These are phyloP conservation scores for Phylloscopus trochiloides DNA, from an alignment of 2,113 vertebrate genomes.

Conservation along the genomic window DNA sequence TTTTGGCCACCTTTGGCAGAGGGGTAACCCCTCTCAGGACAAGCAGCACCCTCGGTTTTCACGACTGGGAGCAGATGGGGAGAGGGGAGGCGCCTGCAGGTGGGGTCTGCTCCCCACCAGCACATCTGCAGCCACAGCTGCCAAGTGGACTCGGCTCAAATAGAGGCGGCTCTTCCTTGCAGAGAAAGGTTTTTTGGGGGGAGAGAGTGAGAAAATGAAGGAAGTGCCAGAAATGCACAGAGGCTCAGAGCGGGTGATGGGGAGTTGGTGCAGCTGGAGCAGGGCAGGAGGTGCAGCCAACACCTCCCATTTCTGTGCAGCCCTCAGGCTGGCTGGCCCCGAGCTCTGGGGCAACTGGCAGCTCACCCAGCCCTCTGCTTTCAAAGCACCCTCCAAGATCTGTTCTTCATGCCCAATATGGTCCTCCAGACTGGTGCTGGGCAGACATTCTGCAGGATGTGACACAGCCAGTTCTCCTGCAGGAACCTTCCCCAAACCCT, in stretches of 20 bases:
- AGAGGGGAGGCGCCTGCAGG: neutral
- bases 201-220: neutral
- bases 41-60: neutral
- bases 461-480: neutral
- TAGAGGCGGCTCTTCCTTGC: neutral
- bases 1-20: neutral
- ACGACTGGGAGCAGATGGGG: neutral
- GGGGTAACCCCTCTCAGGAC: neutral
- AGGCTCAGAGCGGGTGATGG: rapidly evolving
- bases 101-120: neutral
- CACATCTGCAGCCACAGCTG: slow-evolving; percentile 25
- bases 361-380: neutral
- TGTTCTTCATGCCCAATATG: neutral
- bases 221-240: neutral
- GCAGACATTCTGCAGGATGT: neutral
- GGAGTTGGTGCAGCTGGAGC: neutral
- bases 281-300: neutral
- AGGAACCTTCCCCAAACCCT: neutral
- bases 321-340: neutral
- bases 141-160: neutral
- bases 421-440: neutral
- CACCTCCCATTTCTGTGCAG: neutral
- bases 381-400: neutral
- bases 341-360: neutral
- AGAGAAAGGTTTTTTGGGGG: neutral